Conservation (phyloP, 1,140 invertebrate genomes). For the Pollicipes pollicipes region DNA sequence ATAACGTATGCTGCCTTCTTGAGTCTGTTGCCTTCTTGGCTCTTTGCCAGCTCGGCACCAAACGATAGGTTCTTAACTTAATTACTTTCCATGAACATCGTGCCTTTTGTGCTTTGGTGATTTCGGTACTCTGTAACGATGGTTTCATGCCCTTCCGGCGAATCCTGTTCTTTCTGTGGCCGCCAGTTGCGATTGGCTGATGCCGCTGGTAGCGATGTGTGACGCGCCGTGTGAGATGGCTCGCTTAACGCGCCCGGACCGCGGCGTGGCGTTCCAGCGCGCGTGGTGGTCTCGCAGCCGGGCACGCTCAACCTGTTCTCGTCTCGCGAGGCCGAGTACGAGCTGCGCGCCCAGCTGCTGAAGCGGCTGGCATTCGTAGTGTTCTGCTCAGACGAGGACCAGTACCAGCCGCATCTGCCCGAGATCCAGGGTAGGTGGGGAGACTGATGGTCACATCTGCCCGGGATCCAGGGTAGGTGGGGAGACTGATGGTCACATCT, state of each 20-base stretch:
- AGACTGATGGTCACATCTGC: too few species aligned
- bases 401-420: slow-evolving; percentile 79
- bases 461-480: slow-evolving; percentile 55
- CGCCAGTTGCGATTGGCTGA: not conserved
- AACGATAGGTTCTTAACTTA: too few species aligned
- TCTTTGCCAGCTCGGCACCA: too few species aligned
- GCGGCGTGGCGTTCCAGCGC: slow-evolving; percentile 38
- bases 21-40: too few species aligned
- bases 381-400: slow-evolving; percentile 77
- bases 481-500: too few species aligned
- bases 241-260: not conserved
- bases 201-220: not conserved
- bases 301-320: slow-evolving; percentile 50
- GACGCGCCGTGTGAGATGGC: not conserved
- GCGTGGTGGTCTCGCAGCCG: slow-evolving; percentile 57
- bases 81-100: too few species aligned
- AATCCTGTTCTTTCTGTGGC: too few species aligned
- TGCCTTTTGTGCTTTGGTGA: too few species aligned
- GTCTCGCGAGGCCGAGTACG: slow-evolving; percentile 76
- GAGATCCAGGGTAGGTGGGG: slow-evolving; percentile 65
- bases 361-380: slow-evolving; percentile 81
- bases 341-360: slow-evolving; percentile 63
- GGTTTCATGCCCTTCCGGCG: too few species aligned
- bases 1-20: too few species aligned
- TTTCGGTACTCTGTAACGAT: too few species aligned